Conservation (phyloP, 2,888 invertebrate genomes). For the Slavum lentiscoides region DNA sequence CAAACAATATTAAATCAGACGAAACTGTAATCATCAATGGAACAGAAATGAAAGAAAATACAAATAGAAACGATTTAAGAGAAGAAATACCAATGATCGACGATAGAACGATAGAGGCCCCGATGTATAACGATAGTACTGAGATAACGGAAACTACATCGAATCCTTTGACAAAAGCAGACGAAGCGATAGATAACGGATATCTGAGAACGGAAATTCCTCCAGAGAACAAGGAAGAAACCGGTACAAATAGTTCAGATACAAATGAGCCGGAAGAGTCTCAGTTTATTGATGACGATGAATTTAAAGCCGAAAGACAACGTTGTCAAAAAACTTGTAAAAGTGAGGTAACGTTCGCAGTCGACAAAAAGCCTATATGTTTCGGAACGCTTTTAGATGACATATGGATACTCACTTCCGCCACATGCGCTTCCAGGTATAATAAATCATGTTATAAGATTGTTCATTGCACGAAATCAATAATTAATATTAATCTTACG, state of each 20-base stretch:
- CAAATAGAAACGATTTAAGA: background rate
- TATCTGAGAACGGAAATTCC: constrained; percentile 13
- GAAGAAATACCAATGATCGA: background rate
- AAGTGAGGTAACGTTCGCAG: constrained; percentile 56
- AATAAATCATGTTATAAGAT: constrained; percentile 6
- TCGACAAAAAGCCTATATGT: constrained; percentile 55
- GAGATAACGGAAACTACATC: constrained; percentile 13
- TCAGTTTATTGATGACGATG: constrained; percentile 8
- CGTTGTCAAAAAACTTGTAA: constrained; percentile 54
- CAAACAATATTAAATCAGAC: constrained; percentile 8
- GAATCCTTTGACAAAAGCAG: background rate
- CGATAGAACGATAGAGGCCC: background rate
- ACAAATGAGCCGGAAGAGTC: constrained; percentile 1
- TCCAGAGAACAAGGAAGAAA: background rate
- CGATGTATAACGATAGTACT: background rate
- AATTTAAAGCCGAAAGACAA: constrained; percentile 26
- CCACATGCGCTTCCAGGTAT: constrained; percentile 57
- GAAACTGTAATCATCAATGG: background rate
- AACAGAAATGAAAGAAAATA: constrained; percentile 7
- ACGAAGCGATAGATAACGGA: constrained; percentile 2
- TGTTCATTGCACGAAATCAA: too few relatives aligned
- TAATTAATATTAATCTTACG: background rate
- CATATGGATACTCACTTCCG: constrained; percentile 57
- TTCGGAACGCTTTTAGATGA: constrained; percentile 57
- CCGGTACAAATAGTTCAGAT: background rate